Evolutionary conservation across 2,888 invertebrate species (phyloP), one percentile per base, ranked within the genome.

Genomic region (Perizoma flavofasciatum): DNA sequence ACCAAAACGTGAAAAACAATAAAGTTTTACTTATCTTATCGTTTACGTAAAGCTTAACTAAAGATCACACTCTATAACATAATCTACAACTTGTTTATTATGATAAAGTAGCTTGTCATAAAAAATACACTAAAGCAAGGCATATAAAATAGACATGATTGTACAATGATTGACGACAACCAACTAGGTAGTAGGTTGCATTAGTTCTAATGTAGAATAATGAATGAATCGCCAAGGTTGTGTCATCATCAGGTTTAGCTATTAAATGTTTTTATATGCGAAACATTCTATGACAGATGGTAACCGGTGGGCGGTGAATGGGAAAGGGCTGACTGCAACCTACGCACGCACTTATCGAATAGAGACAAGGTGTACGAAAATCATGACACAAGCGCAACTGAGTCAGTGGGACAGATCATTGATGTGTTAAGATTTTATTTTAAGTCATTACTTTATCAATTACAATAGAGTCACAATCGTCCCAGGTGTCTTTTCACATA

Each of bases 281-380:
- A 63, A 52, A 67, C 67, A 70, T 62, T 65, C 66, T 65, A 68
- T 62, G 69, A 73, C 74, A 75, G 69, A 69, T 73, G 68, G 73
- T 71, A 77, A 81, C 71, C 79, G 74, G 86, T 87, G 79, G 89
- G 89, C 83, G 88, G 78, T 66, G 60, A 62, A 60, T 70, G 77
- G 80, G 82, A 83, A 86, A 88, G 88, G 87, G 88, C 85, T 83
- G 76, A 79, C 84, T 77, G 22, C 22, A 22, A 22, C 90, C 91
- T 78, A 90, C 90, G 82, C 85, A 90, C 90, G 82, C 85, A 56
- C 50, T 55, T 50, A 79, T 73, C 80, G 69, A 70, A n/a, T n/a
- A 70, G 70, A 63, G 67, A 53, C 63, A 63, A 66, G 58, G 49
- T 58, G 51, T 55, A 58, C 9, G 51, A 55, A 53, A 48, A 58